phyloP scores from a whole-genome alignment of 1,140 invertebrate species.

The Periplaneta americana region DNA sequence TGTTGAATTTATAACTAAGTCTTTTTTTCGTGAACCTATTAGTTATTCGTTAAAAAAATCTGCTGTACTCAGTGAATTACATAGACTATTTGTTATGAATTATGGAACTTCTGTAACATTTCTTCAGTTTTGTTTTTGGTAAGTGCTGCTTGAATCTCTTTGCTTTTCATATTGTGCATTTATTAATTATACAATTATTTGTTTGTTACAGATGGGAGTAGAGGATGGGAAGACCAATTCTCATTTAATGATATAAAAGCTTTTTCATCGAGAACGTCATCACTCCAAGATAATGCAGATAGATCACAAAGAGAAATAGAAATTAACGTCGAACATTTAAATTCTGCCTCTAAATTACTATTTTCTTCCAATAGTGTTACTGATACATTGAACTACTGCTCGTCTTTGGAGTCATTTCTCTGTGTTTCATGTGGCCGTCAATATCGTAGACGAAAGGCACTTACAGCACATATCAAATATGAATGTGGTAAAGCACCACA shows the following conservation, averaged over 20 bases:
- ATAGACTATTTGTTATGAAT: no score
- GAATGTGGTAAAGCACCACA: conserved; percentile 45
- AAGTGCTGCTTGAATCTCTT: background rate
- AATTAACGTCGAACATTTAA: background rate
- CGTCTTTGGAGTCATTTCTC: conserved; percentile 16
- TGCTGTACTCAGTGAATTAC: no score
- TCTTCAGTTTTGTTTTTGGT: background rate
- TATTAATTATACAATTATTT: background rate
- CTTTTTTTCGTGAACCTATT: no score
- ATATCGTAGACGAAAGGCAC: conserved; percentile 33
- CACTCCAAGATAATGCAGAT: background rate
- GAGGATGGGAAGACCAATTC: background rate
- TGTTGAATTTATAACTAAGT: no score
- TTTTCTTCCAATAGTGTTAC: background rate
- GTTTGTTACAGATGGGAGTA: background rate
- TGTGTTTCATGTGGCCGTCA: conserved; percentile 30
- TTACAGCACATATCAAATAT: conserved; percentile 43
- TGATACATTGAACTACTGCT: background rate
- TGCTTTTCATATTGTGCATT: background rate
- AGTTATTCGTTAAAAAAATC: no score
- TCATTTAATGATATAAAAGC: background rate
- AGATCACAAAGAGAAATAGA: background rate
- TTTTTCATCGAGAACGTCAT: background rate
- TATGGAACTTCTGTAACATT: background rate
- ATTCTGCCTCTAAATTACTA: background rate